phyloP scores from a whole-genome alignment of 1,140 invertebrate genomes.

The Microplitis demolitor region DNA sequence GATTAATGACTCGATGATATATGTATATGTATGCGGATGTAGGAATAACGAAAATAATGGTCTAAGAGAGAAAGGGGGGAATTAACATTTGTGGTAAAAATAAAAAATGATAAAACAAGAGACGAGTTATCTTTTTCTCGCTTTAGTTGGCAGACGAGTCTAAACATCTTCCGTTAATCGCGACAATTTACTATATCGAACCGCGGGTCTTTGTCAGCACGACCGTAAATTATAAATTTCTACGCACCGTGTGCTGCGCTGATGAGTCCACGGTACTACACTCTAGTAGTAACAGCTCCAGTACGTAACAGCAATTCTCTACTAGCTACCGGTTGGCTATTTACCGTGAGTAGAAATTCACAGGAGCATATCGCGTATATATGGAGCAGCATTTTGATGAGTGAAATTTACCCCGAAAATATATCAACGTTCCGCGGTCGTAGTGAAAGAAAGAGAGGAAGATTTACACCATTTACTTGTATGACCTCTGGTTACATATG shows the following conservation, averaged over 20 bases:
- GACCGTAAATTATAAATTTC: slow-evolving; percentile 32
- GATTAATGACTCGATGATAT: neutral
- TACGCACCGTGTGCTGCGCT: neutral
- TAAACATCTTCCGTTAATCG: slow-evolving; percentile 26
- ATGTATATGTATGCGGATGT: neutral
- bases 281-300: neutral
- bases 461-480: slow-evolving; percentile 45
- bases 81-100: neutral
- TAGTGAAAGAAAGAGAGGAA: slow-evolving; percentile 5
- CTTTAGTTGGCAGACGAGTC: slow-evolving; percentile 12
- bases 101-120: neutral
- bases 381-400: slow-evolving; percentile 23
- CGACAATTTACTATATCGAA: slow-evolving; percentile 28
- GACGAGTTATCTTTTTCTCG: neutral
- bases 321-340: neutral
- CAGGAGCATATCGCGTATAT: neutral
- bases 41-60: neutral
- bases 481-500: slow-evolving; percentile 37
- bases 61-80: neutral
- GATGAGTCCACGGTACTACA: neutral
- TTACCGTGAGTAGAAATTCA: neutral
- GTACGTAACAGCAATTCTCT: too few species aligned
- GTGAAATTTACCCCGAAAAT: slow-evolving; percentile 28
- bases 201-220: slow-evolving; percentile 18
- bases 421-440: slow-evolving; percentile 35